Base-by-base conservation (phyloP, 2,797 vertebrate genomes). In the Characodon lateralis region DNA sequence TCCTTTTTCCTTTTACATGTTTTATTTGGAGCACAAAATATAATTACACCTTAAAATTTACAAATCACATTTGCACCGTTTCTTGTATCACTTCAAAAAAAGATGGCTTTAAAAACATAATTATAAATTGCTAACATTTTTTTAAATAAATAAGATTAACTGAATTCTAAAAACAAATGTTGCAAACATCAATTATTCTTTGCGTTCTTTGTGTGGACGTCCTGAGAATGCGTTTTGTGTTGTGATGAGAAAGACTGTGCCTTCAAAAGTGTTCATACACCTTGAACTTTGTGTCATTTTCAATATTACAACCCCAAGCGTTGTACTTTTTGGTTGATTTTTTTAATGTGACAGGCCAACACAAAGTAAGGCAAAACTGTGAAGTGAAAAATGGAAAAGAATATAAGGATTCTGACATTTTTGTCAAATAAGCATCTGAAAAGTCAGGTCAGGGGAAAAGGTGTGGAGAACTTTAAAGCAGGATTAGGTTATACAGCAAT, bases 1-100 rank as follows among this genome's bases (percentile, higher is more conserved):
- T 85, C 86, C 81, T 73, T 73, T 84, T 89, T 71, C 59, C 61
- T 71, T 76, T 69, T 81, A 81, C 90, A 91, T 86, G 72, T 95
- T 79, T 95, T 95, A 95, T 95, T 95, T 92, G 90, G 92, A 94
- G 91, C 89, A 95, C 93, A 94, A 95, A 94, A 94, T 94, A 94
- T 94, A 92, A 93, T 94, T 94, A 94, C 92, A 94, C 90, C 91
- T 94, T 92, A 85, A 89, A 88, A 93, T 94, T 93, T 94, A 94
- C 91, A 94, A 94, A 94, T 92, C 91, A 95, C 92, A 90, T 94
- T 91, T 92, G 90, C 84, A 92, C 91, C 91, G 78, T 56, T 90
- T 87, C 88, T 87, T 89, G 91, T 92, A 88, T 88, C 71, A 77
- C 89, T 91, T 88, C 63, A 90, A 93, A 90, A 76, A 89, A 93